A percentile compares a stretch with the other conserved stretches of the same genome.
Evolutionary conservation across 1,140 invertebrate species (phyloP).

Genomic region (Drosophila varians): DNA sequence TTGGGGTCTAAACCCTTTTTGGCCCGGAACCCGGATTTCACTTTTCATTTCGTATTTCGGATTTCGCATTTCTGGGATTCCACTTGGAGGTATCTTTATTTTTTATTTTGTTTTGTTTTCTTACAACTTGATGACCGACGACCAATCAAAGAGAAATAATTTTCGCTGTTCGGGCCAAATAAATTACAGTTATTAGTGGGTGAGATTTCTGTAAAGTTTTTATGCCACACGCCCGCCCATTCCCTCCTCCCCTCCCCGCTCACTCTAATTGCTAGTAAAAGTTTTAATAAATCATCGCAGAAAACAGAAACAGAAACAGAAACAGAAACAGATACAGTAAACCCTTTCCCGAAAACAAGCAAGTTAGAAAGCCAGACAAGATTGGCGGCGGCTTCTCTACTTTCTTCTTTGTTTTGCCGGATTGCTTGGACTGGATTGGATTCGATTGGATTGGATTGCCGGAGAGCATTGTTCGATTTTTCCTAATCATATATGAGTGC

Average conservation of each 20-base stretch:
- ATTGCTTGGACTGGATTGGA: conserved; percentile 19
- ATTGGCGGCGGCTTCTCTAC: conserved; percentile 38
- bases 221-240: conserved; percentile 14
- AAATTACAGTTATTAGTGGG: conserved; percentile 68
- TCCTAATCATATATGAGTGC: conserved; percentile 76
- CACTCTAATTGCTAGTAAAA: conserved; percentile 69
- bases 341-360: conserved; percentile 66
- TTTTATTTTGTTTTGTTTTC: conserved; percentile 2
- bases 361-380: conserved; percentile 62
- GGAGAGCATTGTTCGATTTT: conserved; percentile 76
- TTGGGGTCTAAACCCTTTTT: conserved; percentile 16
- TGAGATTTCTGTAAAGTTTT: conserved; percentile 24
- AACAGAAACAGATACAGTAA: conserved; percentile 44
- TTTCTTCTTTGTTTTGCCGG: conserved; percentile 31
- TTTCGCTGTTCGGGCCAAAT: conserved; percentile 39
- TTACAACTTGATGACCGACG: conserved; percentile 8
- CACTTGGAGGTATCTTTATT: conserved; percentile 12
- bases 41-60: conserved; percentile 48
- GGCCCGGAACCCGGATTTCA: conserved; percentile 23
- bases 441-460: conserved; percentile 30
- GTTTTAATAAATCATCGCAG: conserved; percentile 74
- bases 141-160: conserved; percentile 45
- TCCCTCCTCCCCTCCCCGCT: background rate
- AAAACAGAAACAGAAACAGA: conserved; percentile 43
- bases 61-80: conserved; percentile 43